Base-by-base conservation (phyloP, 1,140 invertebrate genomes). In the Macrotrachela quadricornifera region DNA sequence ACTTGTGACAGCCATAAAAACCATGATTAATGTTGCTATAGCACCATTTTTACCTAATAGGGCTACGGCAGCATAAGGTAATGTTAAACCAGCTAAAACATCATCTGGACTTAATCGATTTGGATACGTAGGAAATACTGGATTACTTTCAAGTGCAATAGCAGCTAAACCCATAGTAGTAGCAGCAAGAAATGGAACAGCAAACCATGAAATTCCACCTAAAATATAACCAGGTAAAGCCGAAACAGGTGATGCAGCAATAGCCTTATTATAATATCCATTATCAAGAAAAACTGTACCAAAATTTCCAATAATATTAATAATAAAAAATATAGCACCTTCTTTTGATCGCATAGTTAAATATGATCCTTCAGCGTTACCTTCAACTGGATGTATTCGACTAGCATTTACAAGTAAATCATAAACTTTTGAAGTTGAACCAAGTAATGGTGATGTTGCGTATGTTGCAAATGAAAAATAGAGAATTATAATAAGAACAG, bases 261-360 rank as follows among this genome's bases (percentile, higher is more conserved):
- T n/a, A n/a, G n/a, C n/a, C n/a, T n/a, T n/a, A n/a, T 72, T 68
- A 68, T 67, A 70, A 50, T 66, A 70, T 1, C 66, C 64, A 59
- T 72, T 70, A 58, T 72, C 69, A 11, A 71, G 66, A 57, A 70
- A 70, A 9, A 70, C 65, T 11, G 70, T 66, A 10, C 67, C 68
- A 57, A 72, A 72, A 54, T 70, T 69, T 16, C 68, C 60, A 21
- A 65, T 63, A 17, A 66, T 58, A 45, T 62, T 65, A 50, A 69
- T 68, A 10, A 71, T 55, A 15, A 68, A 68, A 59, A 71, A 71
- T 58, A 71, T 63, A 4, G 70, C 57, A 9, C 63, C 66, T 37
- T 58, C 57, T 37, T 57, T 49, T 0, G 67, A 69, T 13, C 62
- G 49, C 14, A 70, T 61, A 8, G 68, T 71, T n/a, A 68, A 48